Evolutionary conservation across 2,888 invertebrate species (phyloP), one percentile per base, ranked within the genome.

Genomic region (Megaustenia siamemsis): DNA sequence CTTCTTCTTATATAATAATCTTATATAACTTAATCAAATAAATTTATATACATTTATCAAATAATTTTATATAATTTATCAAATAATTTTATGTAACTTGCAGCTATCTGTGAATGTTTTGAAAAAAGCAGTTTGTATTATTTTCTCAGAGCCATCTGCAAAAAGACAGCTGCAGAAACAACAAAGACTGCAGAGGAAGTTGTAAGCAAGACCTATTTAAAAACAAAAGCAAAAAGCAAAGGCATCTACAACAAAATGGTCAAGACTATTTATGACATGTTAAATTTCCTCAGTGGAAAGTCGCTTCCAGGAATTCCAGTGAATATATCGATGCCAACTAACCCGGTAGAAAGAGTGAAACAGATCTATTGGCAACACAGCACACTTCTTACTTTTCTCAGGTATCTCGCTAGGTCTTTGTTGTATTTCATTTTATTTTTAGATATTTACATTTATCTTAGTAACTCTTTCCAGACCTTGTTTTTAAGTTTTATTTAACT

Each of bases 191-290:
- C 60, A 32, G 84, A 79, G 0, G 85, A 85, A 0, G 32, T 5
- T 24, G 5, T 2, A 0, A 81, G 81, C 56, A 85, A 81, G 73
- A 68, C 76, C 18, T 53, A 28, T 0, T 1, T 83, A 18, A 83
- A 69, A n/a, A 28, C 18, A 32, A 35, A n/a, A n/a, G 28, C 10
- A 18, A 84, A 80, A 40, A 75, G 35, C 24, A 81, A 81, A 32
- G 75, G 71, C 6, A 43, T 68, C 35, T 81, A 81, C 85, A 81
- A 85, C 81, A 81, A 75, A 66, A 43, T 85, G 79, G 90, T 92
- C 84, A 93, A 92, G 88, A 94, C 93, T 0, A 91, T 94, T 43
- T 94, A 94, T 86, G 94, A 94, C 87, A 94, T 94, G 94, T 91
- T 94, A 32, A 86, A 86, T 45, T 90, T 93, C 87, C 91, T 94